phyloP scores from a whole-genome alignment of 1,140 invertebrate genomes.

The Macrobrachium rosenbergii region DNA sequence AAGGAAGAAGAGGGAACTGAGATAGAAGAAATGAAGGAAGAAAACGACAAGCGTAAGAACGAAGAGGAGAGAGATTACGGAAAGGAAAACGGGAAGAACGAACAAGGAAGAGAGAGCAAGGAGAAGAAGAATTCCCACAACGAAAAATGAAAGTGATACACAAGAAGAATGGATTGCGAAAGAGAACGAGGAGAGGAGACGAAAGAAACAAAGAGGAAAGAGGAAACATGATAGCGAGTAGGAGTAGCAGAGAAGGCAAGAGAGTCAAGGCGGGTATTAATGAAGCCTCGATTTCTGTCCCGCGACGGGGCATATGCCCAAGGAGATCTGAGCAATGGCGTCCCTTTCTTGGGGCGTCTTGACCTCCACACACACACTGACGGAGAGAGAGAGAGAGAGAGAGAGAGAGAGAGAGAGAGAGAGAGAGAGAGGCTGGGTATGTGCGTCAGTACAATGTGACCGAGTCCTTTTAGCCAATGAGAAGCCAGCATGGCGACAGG shows the following conservation, averaged over 20 bases:
- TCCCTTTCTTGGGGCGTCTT: neutral
- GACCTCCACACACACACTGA: neutral
- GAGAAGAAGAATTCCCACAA: no score
- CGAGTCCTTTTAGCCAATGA: neutral
- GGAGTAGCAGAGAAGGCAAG: neutral
- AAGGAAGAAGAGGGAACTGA: no score
- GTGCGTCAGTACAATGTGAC: neutral
- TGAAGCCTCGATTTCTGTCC: constrained; percentile 3
- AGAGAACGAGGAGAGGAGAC: neutral
- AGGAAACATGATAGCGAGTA: constrained; percentile 6
- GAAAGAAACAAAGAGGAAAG: neutral
- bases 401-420: constrained; percentile 35
- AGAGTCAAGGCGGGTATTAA: no score
- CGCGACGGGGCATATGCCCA: neutral
- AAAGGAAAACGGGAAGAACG: no score
- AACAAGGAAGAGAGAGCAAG: no score
- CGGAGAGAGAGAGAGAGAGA: constrained; percentile 26
- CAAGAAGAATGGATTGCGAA: neutral
- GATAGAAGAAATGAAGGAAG: no score
- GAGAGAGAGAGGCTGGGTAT: constrained; percentile 17
- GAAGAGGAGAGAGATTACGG: no score
- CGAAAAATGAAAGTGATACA: neutral
- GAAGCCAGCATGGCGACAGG: neutral
- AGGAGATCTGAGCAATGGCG: no score
- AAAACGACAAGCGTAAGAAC: no score